Evolutionary conservation across 2,888 invertebrate species (phyloP), one percentile per base, ranked within the genome.

Genomic region (Andrena minutula): DNA sequence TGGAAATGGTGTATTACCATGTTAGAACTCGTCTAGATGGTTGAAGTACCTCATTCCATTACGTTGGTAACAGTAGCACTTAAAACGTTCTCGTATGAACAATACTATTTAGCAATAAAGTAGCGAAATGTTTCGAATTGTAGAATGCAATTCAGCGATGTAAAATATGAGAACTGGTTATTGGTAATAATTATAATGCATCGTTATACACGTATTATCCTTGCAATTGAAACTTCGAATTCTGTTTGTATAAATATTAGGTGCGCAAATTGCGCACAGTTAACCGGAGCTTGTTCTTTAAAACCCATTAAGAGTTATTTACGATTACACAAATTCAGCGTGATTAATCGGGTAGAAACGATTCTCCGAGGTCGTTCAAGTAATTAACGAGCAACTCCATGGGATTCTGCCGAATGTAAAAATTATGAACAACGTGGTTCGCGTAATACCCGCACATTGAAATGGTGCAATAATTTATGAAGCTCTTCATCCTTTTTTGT

Each of bases 281-380:
- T 58, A 70, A 47, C 2, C 26, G 26, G n/a, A n/a, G 28, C 28
- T 53, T 53, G 66, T 75, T 69, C 69, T 79, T 76, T 79, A 53
- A 20, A 56, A 28, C 69, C 70, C 76, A 64, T 76, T 79, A 70
- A 58, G 23, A 49, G 77, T 69, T 76, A 70, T 79, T 70, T 76
- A 69, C 53, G 79, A 58, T 56, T 76, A 35, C 69, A 7, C 53
- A 75, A 79, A 75, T 75, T 63, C 16, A 16, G 63, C 56, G 35
- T 16, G 64, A 47, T 79, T 76, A 76, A 76, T 76, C 76, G 76
- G 63, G 47, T 10, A 49, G 58, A 26, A 58, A 56, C 47, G 32
- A 56, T 64, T 41, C 56, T 64, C 53, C n/a, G 47, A 26, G 26
- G 63, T 76, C 35, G n/a, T 56, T 58, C 35, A 20, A 26, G 41